Evolutionary conservation across 2,113 vertebrate genomes (phyloP), one percentile per base, ranked within the genome.

Genomic region (Regulus satrapa): DNA sequence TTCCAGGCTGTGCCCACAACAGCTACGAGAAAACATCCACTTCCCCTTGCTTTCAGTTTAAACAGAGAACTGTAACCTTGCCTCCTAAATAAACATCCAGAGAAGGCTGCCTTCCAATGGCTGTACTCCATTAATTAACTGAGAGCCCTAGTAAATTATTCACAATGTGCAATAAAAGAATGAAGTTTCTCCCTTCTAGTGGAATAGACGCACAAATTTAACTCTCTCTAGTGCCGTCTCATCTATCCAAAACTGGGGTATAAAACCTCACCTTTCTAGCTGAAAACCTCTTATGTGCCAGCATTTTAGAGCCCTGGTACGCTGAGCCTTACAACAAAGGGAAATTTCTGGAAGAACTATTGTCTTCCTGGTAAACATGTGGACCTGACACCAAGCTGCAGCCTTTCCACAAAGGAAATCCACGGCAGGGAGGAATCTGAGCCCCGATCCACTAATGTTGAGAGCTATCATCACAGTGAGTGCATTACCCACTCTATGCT

Each of bases 81-180:
- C 67, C 71, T 26, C 34, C 49, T 16, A 78, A 76, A 38, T 51
- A 49, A 82, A 82, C 51, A 54, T 14, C 43, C 75, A n/a, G 29
- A 43, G 26, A 67, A 58, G n/a, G 26, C 19, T 56, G 41, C 21
- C 31, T 48, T 41, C 28, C 20, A 89, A n/a, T n/a, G 13, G 4
- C 14, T 15, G 21, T 9, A 68, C 41, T 64, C 38, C 31, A 28
- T 21, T 80, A 40, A 40, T n/a, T 45, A 74, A 28, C 72, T 41
- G 13, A 5, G 21, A 69, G 34, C 45, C 63, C 38, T 10, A 54
- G 77, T 16, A 82, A 88, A 66, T 36, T 43, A 62, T 32, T 54
- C 7, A 49, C 0, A 0, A 29, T 8, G 23, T 3, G 8, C 1
- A 7, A 61, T 8, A 58, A 67, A 94, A 66, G 21, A 66, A 68